phyloP scores from a whole-genome alignment of 2,113 vertebrate species.

The Amphiprion ocellaris region DNA sequence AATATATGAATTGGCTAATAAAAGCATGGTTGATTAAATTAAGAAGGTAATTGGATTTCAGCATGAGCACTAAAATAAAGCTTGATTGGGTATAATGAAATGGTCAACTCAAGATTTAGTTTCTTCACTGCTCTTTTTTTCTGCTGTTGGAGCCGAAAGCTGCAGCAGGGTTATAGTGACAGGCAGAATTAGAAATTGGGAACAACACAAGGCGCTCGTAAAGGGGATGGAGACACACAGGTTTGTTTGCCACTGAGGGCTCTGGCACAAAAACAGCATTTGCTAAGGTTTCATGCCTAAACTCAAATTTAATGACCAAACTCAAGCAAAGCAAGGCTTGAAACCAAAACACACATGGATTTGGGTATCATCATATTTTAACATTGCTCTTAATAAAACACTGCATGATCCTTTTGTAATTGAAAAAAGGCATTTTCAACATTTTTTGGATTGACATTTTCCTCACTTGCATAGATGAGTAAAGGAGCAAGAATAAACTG shows the following conservation, averaged over 20 bases:
- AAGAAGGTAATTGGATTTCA: conserved; percentile 67
- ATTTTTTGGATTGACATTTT: not conserved
- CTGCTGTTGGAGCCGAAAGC: conserved; percentile 28
- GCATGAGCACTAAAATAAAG: conserved; percentile 57
- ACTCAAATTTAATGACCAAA: conserved; percentile 2
- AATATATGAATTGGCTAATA: conserved; percentile 64
- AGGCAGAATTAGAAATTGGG: conserved; percentile 45
- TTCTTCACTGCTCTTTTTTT: conserved; percentile 7
- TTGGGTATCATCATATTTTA: not conserved
- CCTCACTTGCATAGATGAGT: not conserved
- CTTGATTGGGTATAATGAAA: conserved; percentile 62
- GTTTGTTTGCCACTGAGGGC: not conserved
- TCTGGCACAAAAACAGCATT: conserved; percentile 2
- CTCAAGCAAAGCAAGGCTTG: not conserved
- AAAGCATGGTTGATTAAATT: conserved; percentile 71
- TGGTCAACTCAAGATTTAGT: conserved; percentile 63
- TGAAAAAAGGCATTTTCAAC: too few species aligned
- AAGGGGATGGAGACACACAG: conserved; percentile 28
- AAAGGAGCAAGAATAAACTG: too few species aligned
- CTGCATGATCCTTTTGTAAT: not conserved
- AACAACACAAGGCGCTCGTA: conserved; percentile 15
- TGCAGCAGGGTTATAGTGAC: conserved; percentile 24
- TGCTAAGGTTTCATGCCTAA: conserved; percentile 23
- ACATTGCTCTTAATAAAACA: not conserved
- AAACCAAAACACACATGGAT: not conserved